Evolutionary conservation across 1,140 invertebrate genomes (phyloP).

Genomic region (Helicoverpa zea): DNA sequence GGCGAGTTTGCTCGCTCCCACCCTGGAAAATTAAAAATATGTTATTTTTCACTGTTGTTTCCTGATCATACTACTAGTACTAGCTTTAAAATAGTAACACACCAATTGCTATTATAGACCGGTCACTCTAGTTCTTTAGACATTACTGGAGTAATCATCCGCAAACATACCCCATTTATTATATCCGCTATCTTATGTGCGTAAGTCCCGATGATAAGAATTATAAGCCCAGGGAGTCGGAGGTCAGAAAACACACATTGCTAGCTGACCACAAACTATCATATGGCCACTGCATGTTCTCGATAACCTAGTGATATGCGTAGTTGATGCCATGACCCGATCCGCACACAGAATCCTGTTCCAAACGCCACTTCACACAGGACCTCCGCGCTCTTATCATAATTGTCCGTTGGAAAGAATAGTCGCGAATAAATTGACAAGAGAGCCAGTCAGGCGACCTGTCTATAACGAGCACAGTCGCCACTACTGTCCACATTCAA

Average conservation of each 20-base stretch:
- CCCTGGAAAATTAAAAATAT: slow-evolving; percentile 67
- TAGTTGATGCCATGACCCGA: slow-evolving; percentile 66
- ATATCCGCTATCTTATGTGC: slow-evolving; percentile 81
- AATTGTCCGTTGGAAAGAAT: slow-evolving; percentile 14
- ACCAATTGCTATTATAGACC: slow-evolving; percentile 52
- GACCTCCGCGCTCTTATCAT: slow-evolving; percentile 45
- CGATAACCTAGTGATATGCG: slow-evolving; percentile 76
- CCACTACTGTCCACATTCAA: slow-evolving; percentile 57
- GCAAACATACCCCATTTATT: slow-evolving; percentile 83
- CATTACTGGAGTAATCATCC: slow-evolving; percentile 74
- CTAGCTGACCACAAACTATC: slow-evolving; percentile 75
- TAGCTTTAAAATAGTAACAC: slow-evolving; percentile 38
- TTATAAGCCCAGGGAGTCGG: slow-evolving; percentile 70
- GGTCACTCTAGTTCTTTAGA: slow-evolving; percentile 62
- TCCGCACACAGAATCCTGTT: slow-evolving; percentile 59
- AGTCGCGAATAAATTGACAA: slow-evolving; percentile 1
- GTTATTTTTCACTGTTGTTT: slow-evolving; percentile 6
- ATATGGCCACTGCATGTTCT: slow-evolving; percentile 75
- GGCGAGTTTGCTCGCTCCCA: slow-evolving; percentile 76
- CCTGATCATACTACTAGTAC: background rate
- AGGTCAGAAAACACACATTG: slow-evolving; percentile 75
- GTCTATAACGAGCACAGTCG: slow-evolving; percentile 53
- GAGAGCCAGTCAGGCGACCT: background rate
- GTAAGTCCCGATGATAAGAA: slow-evolving; percentile 77
- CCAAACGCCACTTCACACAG: slow-evolving; percentile 56